phyloP scores from a whole-genome alignment of 2,888 invertebrate species.

The Caenorhabditis sp. region DNA sequence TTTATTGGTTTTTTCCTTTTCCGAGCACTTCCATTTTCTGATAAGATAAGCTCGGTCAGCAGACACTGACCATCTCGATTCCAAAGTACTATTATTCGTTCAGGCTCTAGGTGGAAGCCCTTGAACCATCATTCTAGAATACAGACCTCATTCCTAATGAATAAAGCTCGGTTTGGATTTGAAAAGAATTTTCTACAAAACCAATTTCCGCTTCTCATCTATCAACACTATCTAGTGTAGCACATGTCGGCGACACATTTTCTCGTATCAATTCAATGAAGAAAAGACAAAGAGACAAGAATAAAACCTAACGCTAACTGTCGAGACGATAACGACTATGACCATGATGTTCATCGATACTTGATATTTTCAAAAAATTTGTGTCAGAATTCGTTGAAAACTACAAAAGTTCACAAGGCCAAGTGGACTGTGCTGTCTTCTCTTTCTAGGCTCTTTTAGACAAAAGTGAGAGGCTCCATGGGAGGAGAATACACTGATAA shows the following conservation, averaged over 20 bases:
- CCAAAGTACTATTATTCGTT: conserved; percentile 1
- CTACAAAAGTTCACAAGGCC: conserved; percentile 8
- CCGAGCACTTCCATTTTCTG: conserved; percentile 12
- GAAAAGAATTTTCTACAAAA: too few relatives aligned
- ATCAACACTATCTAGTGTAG: conserved; percentile 45
- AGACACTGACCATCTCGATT: conserved; percentile 22
- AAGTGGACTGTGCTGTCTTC: conserved; percentile 19
- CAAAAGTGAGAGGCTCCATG: conserved; percentile 3
- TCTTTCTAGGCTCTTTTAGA: conserved; percentile 12
- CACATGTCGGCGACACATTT: conserved; percentile 21
- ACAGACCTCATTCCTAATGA: background rate
- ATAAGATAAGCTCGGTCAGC: conserved; percentile 34
- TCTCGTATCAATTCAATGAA: conserved; percentile 24
- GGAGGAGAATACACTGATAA: conserved; percentile 28
- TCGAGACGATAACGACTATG: background rate
- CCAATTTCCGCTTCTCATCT: background rate
- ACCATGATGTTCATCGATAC: background rate
- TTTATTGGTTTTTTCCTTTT: conserved; percentile 31
- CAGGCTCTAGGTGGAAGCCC: background rate
- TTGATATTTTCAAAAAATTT: conserved; percentile 6
- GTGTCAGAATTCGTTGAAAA: background rate
- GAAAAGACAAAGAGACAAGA: conserved; percentile 18
- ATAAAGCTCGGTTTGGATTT: background rate
- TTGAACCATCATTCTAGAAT: too few relatives aligned
- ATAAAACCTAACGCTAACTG: conserved; percentile 9